Conservation (phyloP, 1,140 invertebrate species). For the Nixonia krombeini region DNA sequence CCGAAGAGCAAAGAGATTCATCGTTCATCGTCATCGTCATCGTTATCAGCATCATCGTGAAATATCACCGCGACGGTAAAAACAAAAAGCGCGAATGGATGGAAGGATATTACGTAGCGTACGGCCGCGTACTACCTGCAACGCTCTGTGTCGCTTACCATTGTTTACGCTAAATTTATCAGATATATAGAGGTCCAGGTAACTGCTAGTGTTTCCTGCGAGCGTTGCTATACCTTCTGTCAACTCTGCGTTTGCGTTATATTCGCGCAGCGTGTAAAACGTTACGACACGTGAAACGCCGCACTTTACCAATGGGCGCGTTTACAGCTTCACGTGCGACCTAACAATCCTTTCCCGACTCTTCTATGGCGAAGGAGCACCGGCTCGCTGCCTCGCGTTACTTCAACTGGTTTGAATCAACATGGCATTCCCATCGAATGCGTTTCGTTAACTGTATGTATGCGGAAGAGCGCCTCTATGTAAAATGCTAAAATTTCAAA, state of each 20-base stretch:
- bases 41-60: too few species aligned
- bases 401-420: too few species aligned
- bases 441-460: too few species aligned
- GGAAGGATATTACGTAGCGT: neutral
- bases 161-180: conserved; percentile 34
- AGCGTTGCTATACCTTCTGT: neutral
- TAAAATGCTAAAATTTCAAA: too few species aligned
- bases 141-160: conserved; percentile 2
- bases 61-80: too few species aligned
- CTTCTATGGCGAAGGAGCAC: too few species aligned
- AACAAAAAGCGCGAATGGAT: too few species aligned
- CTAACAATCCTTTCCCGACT: neutral
- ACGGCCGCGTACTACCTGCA: conserved; percentile 4
- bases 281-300: conserved; percentile 13
- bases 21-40: too few species aligned
- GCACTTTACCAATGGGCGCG: neutral
- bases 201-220: neutral
- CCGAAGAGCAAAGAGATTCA: too few species aligned
- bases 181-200: conserved; percentile 8
- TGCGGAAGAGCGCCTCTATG: too few species aligned
- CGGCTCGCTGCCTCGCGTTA: too few species aligned
- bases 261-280: conserved; percentile 13
- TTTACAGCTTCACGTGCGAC: conserved; percentile 7
- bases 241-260: neutral
- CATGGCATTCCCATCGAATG: too few species aligned